Base-by-base conservation (phyloP, 2,888 invertebrate genomes). In the Spodoptera littoralis region DNA sequence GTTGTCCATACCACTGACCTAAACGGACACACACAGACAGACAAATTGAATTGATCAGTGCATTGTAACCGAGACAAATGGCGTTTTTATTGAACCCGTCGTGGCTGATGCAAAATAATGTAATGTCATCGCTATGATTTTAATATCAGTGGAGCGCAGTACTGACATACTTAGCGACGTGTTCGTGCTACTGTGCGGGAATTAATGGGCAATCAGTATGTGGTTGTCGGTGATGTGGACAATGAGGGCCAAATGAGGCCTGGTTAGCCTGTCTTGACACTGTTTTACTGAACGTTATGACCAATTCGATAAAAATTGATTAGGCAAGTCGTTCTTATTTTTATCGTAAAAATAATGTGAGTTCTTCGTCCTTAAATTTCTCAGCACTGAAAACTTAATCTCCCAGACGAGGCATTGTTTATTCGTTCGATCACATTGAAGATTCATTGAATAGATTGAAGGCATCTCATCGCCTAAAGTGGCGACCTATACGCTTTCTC, bases 41-140 rank as follows among this genome's bases (percentile, higher is more conserved):
- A 67, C 73, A 71, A 65, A 67, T 72, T 70, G 70, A 70, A 65
- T 72, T 79, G 60, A 78, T 78, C 69, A 71, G 65, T 66, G 68
- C 64, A 68, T 27, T 71, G 77, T 81, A 84, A 84, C 65, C 81
- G 77, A 82, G 80, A 86, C 77, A 85, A 86, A 86, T 84, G 77
- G 78, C 55, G 63, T 73, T 86, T 86, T 83, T 79, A 85, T 85
- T 83, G 72, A 68, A 70, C 60, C 77, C 81, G 81, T 80, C 82
- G 62, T 59, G 72, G 60, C 70, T 73, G 70, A 75, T 77, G 79
- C 77, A 63, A 72, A 77, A 68, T 79, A 68, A 77, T 76, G 79
- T 73, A 67, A 61, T 70, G 68, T 73, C 74, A 75, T 56, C 49
- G 68, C 74, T 54, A 77, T 79, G 73, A 76, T 76, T 76, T 73